A percentile compares a stretch with the other conserved stretches of the same genome.
Evolutionary conservation across 2,113 vertebrate genomes (phyloP).

Genomic region (human (Homo sapiens)): DNA sequence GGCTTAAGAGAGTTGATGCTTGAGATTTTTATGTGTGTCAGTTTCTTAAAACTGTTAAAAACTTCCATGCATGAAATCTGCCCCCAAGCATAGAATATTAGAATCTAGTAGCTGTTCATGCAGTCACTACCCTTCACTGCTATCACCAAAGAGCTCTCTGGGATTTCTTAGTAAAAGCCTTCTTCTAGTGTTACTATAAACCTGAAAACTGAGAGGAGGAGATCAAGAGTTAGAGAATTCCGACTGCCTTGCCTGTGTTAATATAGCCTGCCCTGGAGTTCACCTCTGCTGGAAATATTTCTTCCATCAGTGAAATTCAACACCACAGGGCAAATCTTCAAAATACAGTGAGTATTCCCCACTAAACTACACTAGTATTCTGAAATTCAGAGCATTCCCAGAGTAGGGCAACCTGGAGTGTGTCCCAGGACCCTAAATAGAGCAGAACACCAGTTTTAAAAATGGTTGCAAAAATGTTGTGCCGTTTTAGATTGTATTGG

Average conservation of each 20-base stretch:
- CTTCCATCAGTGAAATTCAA: conserved; percentile 34
- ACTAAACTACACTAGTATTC: background rate
- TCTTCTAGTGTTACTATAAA: conserved; percentile 27
- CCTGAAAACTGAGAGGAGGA: conserved; percentile 30
- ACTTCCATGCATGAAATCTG: background rate
- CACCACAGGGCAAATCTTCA: background rate
- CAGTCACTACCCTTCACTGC: background rate
- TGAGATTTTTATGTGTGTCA: background rate
- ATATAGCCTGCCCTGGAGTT: conserved; percentile 35
- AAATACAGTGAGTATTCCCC: background rate
- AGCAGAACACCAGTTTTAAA: background rate
- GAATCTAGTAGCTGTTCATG: background rate
- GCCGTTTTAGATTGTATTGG: conserved; percentile 25
- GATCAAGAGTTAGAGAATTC: background rate
- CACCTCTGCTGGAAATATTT: conserved; percentile 27
- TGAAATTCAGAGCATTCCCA: background rate
- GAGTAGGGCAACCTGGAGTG: background rate
- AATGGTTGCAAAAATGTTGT: background rate
- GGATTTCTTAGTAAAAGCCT: background rate
- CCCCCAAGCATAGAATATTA: background rate
- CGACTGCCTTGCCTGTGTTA: background rate
- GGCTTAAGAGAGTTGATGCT: background rate
- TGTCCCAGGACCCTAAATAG: conserved; percentile 31
- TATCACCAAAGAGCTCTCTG: background rate
- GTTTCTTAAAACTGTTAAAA: background rate